A percentile compares a stretch with the other conserved stretches of the same genome.
Conservation (phyloP, 2,888 invertebrate genomes). For the Lasius fuliginosus region DNA sequence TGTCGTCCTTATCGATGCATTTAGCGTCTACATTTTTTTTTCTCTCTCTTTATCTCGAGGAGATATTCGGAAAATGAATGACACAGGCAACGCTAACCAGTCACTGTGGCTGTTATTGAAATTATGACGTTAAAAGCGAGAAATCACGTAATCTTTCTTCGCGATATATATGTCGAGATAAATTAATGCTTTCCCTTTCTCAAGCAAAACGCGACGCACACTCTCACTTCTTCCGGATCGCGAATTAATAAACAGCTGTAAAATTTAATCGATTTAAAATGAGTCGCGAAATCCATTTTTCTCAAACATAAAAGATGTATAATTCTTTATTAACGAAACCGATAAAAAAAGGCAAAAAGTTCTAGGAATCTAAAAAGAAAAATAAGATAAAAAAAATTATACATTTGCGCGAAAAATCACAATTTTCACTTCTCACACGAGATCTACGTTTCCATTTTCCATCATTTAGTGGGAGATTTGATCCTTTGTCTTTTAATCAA, state of each 20-base stretch:
- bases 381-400: background rate
- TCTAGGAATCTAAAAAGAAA: background rate
- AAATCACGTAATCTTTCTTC: background rate
- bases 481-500: background rate
- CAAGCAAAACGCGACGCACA: background rate
- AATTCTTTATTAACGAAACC: no score
- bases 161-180: background rate
- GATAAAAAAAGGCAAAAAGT: no score
- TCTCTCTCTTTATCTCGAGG: background rate
- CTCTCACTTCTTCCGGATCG: background rate
- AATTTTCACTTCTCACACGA: background rate
- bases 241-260: background rate
- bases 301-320: no score
- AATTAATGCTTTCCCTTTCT: background rate
- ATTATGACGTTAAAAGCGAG: conserved; percentile 1
- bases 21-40: conserved; percentile 14
- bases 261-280: conserved; percentile 2
- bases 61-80: conserved; percentile 2
- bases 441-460: background rate
- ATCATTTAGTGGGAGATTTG: background rate
- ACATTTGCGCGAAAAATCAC: background rate
- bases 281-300: background rate
- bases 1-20: conserved; percentile 46
- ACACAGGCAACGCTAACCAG: background rate
- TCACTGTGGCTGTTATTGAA: background rate